Conservation (phyloP, 2,888 invertebrate genomes). For the Drosophila infuscata region DNA sequence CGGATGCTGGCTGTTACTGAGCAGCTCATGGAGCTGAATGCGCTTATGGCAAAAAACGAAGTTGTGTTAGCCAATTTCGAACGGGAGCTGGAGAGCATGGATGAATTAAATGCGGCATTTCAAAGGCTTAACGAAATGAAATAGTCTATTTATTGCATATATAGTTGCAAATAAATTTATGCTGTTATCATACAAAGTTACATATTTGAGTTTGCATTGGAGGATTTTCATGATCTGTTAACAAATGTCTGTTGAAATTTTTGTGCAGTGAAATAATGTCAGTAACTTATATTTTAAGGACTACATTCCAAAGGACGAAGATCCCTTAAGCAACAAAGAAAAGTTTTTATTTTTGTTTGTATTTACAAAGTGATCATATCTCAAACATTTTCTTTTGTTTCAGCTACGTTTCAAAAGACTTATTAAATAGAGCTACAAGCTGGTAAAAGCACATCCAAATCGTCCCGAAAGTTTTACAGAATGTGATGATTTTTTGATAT, state of each 20-base stretch:
- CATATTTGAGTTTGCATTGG: not conserved
- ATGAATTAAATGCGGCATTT: slow-evolving; percentile 5
- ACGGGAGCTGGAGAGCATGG: slow-evolving; percentile 6
- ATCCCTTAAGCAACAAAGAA: not conserved
- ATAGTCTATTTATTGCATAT: not conserved
- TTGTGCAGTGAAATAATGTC: not conserved
- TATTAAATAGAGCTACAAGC: not conserved
- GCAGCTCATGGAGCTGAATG: slow-evolving; percentile 24
- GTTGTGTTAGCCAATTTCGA: slow-evolving; percentile 14
- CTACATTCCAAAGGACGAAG: not conserved
- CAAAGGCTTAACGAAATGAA: not conserved
- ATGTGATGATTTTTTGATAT: not conserved
- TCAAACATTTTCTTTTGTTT: not conserved
- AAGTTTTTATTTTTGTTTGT: not conserved
- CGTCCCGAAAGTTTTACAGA: not conserved
- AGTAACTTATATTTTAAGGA: not conserved
- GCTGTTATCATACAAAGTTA: not conserved
- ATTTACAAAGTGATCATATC: not conserved
- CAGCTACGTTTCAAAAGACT: not conserved
- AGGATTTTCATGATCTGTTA: not conserved
- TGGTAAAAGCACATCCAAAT: not conserved
- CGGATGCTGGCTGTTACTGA: slow-evolving; percentile 24
- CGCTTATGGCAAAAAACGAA: not conserved
- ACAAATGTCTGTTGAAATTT: not conserved
- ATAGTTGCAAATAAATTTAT: not conserved